These are phyloP conservation scores for Pantala flavescens DNA, from an alignment of 1,140 invertebrate species.

Conservation along the genomic window DNA sequence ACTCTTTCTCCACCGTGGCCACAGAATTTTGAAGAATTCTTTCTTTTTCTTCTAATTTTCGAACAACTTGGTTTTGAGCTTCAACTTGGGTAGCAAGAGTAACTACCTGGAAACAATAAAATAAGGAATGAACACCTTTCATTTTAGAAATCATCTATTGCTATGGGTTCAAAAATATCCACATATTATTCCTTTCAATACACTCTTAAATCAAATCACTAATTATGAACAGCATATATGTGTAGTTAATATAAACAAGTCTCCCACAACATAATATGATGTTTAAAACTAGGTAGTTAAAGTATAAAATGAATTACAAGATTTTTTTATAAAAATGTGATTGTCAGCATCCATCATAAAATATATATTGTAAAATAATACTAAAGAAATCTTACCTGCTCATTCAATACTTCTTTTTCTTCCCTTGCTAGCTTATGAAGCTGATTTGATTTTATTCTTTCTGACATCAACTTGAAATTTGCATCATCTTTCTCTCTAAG, in stretches of 20 bases:
- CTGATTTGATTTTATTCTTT: slow-evolving; percentile 94
- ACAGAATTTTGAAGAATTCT: slow-evolving; percentile 84
- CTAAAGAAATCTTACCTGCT: slow-evolving; percentile 52
- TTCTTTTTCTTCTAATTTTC: slow-evolving; percentile 96
- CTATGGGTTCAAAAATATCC: too few relatives aligned
- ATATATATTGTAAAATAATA: neutral
- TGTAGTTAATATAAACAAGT: too few relatives aligned
- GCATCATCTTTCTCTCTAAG: slow-evolving; percentile 96
- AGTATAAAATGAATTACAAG: too few relatives aligned
- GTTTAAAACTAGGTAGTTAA: too few relatives aligned
- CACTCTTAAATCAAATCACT: slow-evolving; percentile 30
- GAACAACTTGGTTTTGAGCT: slow-evolving; percentile 86
- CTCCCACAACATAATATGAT: too few relatives aligned
- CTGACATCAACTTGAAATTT: slow-evolving; percentile 98
- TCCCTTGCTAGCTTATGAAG: slow-evolving; percentile 88
- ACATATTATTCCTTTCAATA: too few relatives aligned
- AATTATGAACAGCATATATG: too few relatives aligned
- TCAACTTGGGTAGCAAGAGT: slow-evolving; percentile 87
- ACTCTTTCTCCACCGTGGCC: slow-evolving; percentile 88
- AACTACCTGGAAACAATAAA: slow-evolving; percentile 40
- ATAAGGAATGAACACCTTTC: slow-evolving; percentile 15
- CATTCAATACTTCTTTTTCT: slow-evolving; percentile 82
- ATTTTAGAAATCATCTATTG: too few relatives aligned
- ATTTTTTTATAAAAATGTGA: too few relatives aligned
- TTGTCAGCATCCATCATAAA: neutral